Base-by-base conservation (phyloP, 2,888 invertebrate species). In the Nemurella pictetii region DNA sequence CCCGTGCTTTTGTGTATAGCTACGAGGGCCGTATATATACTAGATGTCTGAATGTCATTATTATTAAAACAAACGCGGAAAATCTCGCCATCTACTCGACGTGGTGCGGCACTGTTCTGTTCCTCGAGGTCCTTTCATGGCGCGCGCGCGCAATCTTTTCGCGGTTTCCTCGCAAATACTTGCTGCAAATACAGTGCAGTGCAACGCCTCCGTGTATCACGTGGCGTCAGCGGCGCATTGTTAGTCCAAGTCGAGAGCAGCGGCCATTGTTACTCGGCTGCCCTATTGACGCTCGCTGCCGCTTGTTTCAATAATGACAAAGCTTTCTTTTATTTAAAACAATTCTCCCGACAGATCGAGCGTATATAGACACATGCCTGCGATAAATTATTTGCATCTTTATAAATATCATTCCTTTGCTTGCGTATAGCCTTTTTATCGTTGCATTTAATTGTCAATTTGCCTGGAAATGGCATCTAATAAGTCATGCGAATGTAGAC, bases 91-190 rank as follows among this genome's bases (percentile, higher is more conserved):
- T 55, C 55, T 35, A n/a, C n/a, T n/a, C n/a, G n/a, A n/a, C n/a
- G n/a, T n/a, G n/a, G n/a, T n/a, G n/a, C n/a, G n/a, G n/a, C n/a
- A n/a, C n/a, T n/a, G n/a, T n/a, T n/a, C n/a, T n/a, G n/a, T n/a
- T n/a, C n/a, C n/a, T n/a, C n/a, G 26, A 9, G 25, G 32, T 80
- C 80, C 80, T 80, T 35, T 80, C 35, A 36, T 80, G 32, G 26
- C n/a, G 15, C 35, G 80, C n/a, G n/a, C n/a, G n/a, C n/a, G n/a
- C n/a, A n/a, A n/a, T 80, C 80, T 80, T 80, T 80, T 80, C 80
- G 35, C 35, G 80, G 80, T 35, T 32, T 80, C 15, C 80, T n/a
- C 35, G 20, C 80, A 36, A 35, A 77, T 27, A 77, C 28, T 15
- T 28, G 26, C 27, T 3, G 77, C 20, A 77, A 77, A 80, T 25